phyloP scores from a whole-genome alignment of 1,140 invertebrate species.

The Rhopalosiphum padi region DNA sequence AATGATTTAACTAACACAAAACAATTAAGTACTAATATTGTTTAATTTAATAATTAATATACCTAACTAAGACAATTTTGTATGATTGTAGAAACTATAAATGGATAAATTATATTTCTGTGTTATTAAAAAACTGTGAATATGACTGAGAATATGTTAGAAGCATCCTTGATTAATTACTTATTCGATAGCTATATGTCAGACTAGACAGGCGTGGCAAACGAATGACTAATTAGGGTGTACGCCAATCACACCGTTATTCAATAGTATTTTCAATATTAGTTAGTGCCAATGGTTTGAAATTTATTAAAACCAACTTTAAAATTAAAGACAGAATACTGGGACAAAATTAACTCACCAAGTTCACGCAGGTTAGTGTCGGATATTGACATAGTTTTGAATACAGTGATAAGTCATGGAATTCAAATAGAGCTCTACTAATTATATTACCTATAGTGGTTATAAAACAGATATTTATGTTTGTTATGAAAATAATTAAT shows the following conservation, averaged over 20 bases:
- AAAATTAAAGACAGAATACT: background rate
- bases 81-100: background rate
- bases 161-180: constrained; percentile 23
- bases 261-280: background rate
- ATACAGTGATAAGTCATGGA: background rate
- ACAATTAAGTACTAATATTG: background rate
- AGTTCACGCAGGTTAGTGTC: background rate
- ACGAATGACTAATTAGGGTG: constrained; percentile 24
- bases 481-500: background rate
- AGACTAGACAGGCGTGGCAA: background rate
- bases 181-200: background rate
- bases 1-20: background rate
- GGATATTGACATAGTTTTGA: background rate
- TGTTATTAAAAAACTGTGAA: background rate
- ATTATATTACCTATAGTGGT: background rate
- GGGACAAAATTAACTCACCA: background rate
- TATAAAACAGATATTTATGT: background rate
- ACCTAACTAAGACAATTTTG: background rate
- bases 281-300: background rate
- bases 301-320: background rate
- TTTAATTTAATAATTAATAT: background rate
- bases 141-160: background rate
- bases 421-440: background rate
- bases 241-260: background rate
- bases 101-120: background rate